phyloP scores from a whole-genome alignment of 2,888 invertebrate genomes.

The Petrophora chlorosata region DNA sequence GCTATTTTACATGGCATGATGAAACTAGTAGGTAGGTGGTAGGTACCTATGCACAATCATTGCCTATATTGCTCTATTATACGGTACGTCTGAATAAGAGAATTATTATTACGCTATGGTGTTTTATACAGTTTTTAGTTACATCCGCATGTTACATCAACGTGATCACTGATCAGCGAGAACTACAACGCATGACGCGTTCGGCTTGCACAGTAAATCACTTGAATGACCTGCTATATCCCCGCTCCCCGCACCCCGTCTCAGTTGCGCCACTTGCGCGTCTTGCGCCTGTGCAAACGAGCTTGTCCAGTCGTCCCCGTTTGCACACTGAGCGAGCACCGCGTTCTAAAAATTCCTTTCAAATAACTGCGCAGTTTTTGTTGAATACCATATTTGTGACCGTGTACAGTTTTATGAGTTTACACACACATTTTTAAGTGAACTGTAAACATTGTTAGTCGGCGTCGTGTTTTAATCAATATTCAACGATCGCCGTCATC shows the following conservation, averaged over 20 bases:
- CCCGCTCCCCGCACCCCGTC: not conserved
- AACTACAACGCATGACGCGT: no score
- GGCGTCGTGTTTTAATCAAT: not conserved
- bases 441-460: not conserved
- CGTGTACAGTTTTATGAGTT: not conserved
- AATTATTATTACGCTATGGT: no score
- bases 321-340: not conserved
- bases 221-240: not conserved
- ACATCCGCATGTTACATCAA: no score
- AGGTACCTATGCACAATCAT: no score
- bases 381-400: not conserved
- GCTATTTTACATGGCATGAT: no score
- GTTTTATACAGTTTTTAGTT: no score
- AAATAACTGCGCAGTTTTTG: slow-evolving; percentile 14
- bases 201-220: no score
- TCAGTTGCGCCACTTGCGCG: not conserved
- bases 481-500: not conserved
- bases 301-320: not conserved
- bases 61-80: no score
- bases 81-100: no score
- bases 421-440: not conserved
- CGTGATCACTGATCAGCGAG: no score
- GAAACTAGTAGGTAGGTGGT: no score
- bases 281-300: slow-evolving; percentile 13
- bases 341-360: not conserved